Percentiles rank a stretch among this genome's conserved stretches.
Evolutionary conservation across 2,113 vertebrate species (phyloP).

Genomic region (Zapus hudsonius): DNA sequence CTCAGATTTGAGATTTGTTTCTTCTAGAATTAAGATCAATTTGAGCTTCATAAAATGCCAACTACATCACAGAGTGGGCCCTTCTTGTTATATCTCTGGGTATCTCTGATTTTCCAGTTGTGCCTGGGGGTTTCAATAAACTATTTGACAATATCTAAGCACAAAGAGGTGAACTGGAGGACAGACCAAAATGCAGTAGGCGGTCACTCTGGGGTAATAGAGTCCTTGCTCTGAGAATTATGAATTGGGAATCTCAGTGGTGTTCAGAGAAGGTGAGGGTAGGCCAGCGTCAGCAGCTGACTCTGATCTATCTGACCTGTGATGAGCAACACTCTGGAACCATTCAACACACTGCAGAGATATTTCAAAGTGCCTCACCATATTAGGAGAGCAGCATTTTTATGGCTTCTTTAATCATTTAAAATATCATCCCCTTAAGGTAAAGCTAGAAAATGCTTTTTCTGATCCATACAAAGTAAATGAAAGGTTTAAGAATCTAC

Average conservation of each 20-base stretch:
- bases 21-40: slow-evolving; percentile 26
- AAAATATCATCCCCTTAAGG: neutral
- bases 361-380: neutral
- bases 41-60: neutral
- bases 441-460: neutral
- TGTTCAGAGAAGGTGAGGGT: neutral
- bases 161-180: neutral
- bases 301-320: neutral
- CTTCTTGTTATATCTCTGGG: neutral
- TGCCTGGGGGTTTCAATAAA: neutral
- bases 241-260: neutral
- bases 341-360: neutral
- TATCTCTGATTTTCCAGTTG: neutral
- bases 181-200: neutral
- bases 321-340: neutral
- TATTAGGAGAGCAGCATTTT: neutral
- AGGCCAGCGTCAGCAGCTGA: neutral
- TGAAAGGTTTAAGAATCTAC: neutral
- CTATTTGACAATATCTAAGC: neutral
- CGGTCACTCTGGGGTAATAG: neutral
- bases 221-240: neutral
- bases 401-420: slow-evolving; percentile 4
- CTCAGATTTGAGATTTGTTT: neutral
- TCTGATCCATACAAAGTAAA: neutral
- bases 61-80: neutral